Evolutionary conservation across 1,140 invertebrate species (phyloP).

Genomic region (Drosophila lowei): DNA sequence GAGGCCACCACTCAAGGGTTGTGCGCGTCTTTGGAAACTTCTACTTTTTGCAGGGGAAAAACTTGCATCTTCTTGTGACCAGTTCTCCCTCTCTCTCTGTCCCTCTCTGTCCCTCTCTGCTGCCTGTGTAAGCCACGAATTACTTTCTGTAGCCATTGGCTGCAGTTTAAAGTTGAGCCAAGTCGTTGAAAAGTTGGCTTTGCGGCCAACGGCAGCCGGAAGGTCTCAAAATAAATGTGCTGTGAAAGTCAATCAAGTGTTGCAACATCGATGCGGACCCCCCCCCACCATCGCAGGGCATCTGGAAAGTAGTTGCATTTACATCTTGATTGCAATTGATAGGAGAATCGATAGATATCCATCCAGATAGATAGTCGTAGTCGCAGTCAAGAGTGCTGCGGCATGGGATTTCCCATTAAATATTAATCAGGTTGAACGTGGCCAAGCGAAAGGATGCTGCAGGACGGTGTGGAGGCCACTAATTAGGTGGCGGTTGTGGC

Average conservation of each 20-base stretch:
- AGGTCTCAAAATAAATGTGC: conserved; percentile 71
- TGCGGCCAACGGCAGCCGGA: conserved; percentile 35
- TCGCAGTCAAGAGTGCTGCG: background rate
- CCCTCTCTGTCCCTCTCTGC: background rate
- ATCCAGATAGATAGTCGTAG: no score
- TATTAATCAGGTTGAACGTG: conserved; percentile 37
- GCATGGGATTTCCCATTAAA: conserved; percentile 35
- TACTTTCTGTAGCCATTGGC: conserved; percentile 45
- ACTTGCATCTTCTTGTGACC: conserved; percentile 4
- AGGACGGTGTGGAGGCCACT: conserved; percentile 3
- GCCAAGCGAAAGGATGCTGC: conserved; percentile 10
- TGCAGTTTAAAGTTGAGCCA: conserved; percentile 73
- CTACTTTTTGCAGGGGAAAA: conserved; percentile 1
- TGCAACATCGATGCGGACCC: conserved; percentile 56
- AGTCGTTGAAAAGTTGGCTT: conserved; percentile 77
- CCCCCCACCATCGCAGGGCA: conserved; percentile 6
- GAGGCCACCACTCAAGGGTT: no score
- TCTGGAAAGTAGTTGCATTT: conserved; percentile 36
- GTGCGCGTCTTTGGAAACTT: no score
- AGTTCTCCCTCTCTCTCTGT: background rate
- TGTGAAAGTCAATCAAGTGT: conserved; percentile 80
- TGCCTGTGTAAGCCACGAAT: conserved; percentile 42
- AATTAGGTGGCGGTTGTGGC: conserved; percentile 1
- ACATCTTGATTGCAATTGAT: conserved; percentile 61
- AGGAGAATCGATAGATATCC: conserved; percentile 20